These are phyloP conservation scores for Danaus chrysippus DNA, from an alignment of 2,888 invertebrate species.

Conservation along the genomic window DNA sequence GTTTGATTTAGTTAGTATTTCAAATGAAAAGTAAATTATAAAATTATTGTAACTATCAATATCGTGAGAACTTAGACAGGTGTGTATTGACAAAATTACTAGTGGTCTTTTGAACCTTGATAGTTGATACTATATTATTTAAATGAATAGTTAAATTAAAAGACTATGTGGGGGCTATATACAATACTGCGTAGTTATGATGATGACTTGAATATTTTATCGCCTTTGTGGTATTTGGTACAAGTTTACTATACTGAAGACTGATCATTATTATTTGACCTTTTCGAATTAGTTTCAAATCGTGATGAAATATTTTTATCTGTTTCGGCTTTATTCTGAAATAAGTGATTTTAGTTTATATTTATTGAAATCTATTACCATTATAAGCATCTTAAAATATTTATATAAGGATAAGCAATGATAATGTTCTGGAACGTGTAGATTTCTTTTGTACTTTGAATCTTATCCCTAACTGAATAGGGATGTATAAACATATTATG, in stretches of 20 bases:
- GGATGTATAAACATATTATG: too few species aligned
- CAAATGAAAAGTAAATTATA: conserved; percentile 7
- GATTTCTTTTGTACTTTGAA: too few species aligned
- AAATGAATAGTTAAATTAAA: conserved; percentile 1
- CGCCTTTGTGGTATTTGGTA: conserved; percentile 19
- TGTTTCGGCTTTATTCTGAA: neutral
- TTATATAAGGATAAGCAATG: too few species aligned
- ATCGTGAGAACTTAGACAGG: conserved; percentile 16
- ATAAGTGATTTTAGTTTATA: too few species aligned
- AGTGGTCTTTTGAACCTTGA: conserved; percentile 11
- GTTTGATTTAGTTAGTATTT: too few species aligned
- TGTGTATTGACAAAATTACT: conserved; percentile 11
- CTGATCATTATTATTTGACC: conserved; percentile 19
- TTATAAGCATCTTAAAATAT: too few species aligned
- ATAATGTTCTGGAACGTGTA: too few species aligned
- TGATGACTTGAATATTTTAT: conserved; percentile 17
- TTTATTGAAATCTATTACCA: too few species aligned
- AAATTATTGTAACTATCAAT: conserved; percentile 14
- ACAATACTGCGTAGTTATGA: neutral
- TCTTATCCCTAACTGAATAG: too few species aligned
- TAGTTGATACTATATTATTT: conserved; percentile 7
- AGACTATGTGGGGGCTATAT: neutral
- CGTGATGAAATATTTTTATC: conserved; percentile 20
- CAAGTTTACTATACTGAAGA: conserved; percentile 14
- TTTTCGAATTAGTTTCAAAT: conserved; percentile 18